Evolutionary conservation across 2,888 invertebrate genomes (phyloP), one percentile per base, ranked within the genome.

Genomic region (Brachylomia viminalis): DNA sequence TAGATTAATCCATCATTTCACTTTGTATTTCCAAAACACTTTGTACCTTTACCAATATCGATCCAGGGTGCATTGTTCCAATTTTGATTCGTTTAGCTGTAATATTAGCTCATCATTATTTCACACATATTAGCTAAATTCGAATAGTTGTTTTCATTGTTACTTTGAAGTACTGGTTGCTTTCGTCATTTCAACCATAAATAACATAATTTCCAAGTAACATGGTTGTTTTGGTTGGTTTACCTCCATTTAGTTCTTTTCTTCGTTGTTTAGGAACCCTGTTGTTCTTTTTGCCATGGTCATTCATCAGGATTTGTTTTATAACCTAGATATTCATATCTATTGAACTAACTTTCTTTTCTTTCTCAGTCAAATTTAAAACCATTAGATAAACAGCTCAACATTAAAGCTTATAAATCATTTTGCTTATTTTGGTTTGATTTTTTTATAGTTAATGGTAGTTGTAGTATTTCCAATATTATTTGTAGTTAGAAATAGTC

Each of bases 341-440:
- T 56, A 27, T 20, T 27, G 8, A 2, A 15, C 20, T 27, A 7
- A 11, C 15, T 23, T 42, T 59, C 17, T 23, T 27, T 56, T 56
- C 11, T 52, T 10, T 17, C 20, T 42, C 20, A 0, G 5, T n/a
- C 13, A 56, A 30, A 52, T 33, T 49, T 15, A 10, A 17, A 49
- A 30, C 17, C 7, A 42, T 20, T 59, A 49, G 30, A n/a, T 33
- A 23, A 52, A 54, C 33, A 30, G 54, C 27, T 68, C 10, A 15
- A 42, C n/a, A 59, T 33, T 15, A 6, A 33, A 13, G 81, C 74
- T 62, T 78, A 1, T 42, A 45, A n/a, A 56, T 17, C 0, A n/a
- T 42, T 5, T 59, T 76, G 82, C 86, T 82, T 70, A 38, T 38
- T 68, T 69, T 71, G 38, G 54, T 68, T 68, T 64, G 30, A 77